These are phyloP conservation scores for Nephila pilipes DNA, from an alignment of 1,140 invertebrate species.

Conservation along the genomic window DNA sequence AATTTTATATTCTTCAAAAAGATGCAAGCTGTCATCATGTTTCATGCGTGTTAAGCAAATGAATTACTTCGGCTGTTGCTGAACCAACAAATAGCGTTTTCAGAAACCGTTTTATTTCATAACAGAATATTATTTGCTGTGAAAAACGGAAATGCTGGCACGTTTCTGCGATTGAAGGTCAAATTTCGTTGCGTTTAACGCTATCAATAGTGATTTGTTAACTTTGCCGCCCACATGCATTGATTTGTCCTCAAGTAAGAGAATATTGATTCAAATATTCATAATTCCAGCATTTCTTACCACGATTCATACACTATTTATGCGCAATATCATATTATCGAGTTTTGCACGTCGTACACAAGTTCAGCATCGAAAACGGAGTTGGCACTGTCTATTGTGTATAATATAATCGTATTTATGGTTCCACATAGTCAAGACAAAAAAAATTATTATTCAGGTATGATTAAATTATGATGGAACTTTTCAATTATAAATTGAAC, in stretches of 20 bases:
- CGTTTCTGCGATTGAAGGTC: neutral
- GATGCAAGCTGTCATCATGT: neutral
- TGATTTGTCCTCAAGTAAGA: neutral
- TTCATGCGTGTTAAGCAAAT: neutral
- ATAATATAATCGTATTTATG: neutral
- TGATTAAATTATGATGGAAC: too few species aligned
- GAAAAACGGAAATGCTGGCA: neutral
- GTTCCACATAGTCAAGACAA: too few species aligned
- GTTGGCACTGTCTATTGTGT: neutral
- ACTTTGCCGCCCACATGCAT: neutral
- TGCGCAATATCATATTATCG: neutral
- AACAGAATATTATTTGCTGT: slow-evolving; percentile 1
- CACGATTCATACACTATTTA: neutral
- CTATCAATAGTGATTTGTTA: slow-evolving; percentile 4
- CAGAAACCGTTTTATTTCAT: slow-evolving; percentile 19
- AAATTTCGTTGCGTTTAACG: neutral
- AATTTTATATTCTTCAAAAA: neutral
- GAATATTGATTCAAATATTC: neutral
- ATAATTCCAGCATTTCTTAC: neutral
- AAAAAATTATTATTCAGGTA: too few species aligned
- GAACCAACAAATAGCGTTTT: neutral
- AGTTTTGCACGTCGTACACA: neutral
- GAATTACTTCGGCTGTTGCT: slow-evolving; percentile 23
- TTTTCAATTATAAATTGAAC: too few species aligned
- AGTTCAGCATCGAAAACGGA: neutral